A percentile compares a stretch with the other conserved stretches of the same genome.
phyloP scores from a whole-genome alignment of 1,140 invertebrate genomes.

The Brachionus rotundiformis region DNA sequence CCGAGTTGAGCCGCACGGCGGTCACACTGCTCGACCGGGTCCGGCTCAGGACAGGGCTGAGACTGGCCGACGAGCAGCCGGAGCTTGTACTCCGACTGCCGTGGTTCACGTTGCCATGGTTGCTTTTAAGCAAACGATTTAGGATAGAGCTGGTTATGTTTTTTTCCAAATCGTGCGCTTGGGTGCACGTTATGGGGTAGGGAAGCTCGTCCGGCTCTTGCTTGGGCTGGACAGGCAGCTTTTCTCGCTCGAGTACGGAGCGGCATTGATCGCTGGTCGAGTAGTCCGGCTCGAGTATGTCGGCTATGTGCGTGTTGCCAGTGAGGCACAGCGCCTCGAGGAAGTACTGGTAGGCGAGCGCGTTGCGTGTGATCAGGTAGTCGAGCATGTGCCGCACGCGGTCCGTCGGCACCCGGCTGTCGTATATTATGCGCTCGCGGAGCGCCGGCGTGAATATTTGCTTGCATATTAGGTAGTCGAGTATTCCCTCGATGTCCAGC shows the following conservation, averaged over 20 bases:
- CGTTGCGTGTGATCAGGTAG: constrained; percentile 43
- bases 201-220: neutral
- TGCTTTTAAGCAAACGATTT: neutral
- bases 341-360: constrained; percentile 46
- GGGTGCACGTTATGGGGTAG: constrained; percentile 17
- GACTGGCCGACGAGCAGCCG: neutral
- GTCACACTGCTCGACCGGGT: neutral
- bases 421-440: constrained; percentile 35
- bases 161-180: neutral
- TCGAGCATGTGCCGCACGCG: constrained; percentile 28
- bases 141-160: neutral
- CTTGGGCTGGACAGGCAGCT: neutral
- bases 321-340: constrained; percentile 21
- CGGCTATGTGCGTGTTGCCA: constrained; percentile 6
- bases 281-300: constrained; percentile 50
- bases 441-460: constrained; percentile 35
- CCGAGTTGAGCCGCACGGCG: neutral
- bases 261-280: neutral
- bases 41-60: neutral
- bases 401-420: constrained; percentile 4
- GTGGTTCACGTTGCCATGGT: neutral
- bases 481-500: constrained; percentile 1
- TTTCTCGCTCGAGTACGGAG: constrained; percentile 14
- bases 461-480: constrained; percentile 40
- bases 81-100: constrained; percentile 10